Evolutionary conservation across 1,140 invertebrate genomes (phyloP), one percentile per base, ranked within the genome.

Genomic region (Drosophila asahinai): DNA sequence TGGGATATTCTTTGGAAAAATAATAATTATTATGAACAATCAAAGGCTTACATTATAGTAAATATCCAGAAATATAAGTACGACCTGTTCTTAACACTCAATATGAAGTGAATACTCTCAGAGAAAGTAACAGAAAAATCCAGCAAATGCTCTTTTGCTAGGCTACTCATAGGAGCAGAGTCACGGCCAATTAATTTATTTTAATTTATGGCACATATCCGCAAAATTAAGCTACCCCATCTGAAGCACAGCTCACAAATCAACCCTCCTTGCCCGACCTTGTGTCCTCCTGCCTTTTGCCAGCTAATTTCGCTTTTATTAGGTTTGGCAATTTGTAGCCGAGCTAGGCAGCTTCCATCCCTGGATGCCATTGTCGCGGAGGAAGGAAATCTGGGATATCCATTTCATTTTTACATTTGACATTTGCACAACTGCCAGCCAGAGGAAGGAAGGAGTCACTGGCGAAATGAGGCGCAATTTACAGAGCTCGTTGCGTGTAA

Each of bases 401-500:
- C 80, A 67, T 81, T 80, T 67, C 67, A 75, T 64, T 81, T 70
- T 70, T 47, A 75, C 71, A 57, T 77, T 90, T 84, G 86, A 81
- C 81, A 84, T 90, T 89, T 79, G 61, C 77, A 64, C 84, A 89
- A 89, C 68, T 89, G 84, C 71, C 84, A 81, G 86, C 71, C 84
- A 76, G 58, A 86, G 84, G 84, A 90, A 89, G 87, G 86, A 86
- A 90, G 89, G 87, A 90, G 81, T 90, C 83, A 48, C 67, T 78
- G 76, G 64, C 79, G 64, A 89, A 89, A 89, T 89, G 86, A 90
- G 86, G 75, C 86, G 81, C 86, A 89, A 86, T 89, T 89, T 89
- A 81, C 86, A 90, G 86, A 58, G 86, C 86, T 81, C 86, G 86
- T 89, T 90, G 81, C 77, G 81, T 90, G 86, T 89, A 89, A 89